Evolutionary conservation across 2,888 invertebrate genomes (phyloP), one percentile per base, ranked within the genome.

Genomic region (Hemithea aestivaria): DNA sequence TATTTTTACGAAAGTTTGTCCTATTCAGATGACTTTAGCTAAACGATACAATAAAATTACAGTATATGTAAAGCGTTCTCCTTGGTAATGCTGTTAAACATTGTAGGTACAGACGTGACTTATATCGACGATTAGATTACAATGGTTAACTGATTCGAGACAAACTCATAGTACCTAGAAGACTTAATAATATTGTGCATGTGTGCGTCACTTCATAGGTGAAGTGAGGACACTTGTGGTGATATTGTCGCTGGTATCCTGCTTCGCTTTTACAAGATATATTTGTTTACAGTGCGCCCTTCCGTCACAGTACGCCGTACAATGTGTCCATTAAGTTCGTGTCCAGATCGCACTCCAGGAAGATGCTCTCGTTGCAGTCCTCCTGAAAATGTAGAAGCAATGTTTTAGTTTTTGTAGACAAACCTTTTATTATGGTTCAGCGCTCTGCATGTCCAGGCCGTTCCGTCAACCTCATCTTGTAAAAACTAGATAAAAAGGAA

Each of bases 281-380:
- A 57, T 48, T 49, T 36, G 25, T 23, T 29, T 31, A 31, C 20
- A 40, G 22, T 27, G 40, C 27, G 32, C 36, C 22, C 27, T 29
- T 30, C 21, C 52, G 58, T 82, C 77, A 87, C 77, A 83, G 79
- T 55, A 75, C 82, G 56, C 83, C 73, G 67, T 85, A 85, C 61
- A 85, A 75, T 35, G 83, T 77, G 51, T 85, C 85, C 83, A 87
- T 82, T 52, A 85, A 61, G 57, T 69, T 81, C 27, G 83, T 59
- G 55, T 84, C 85, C 67, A 85, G 68, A 56, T 84, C 84, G 53
- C 81, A 82, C 68, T 84, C 85, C 60, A 85, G 57, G 61, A 84
- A 85, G 57, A 85, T 79, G 73, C 68, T 81, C 56, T 85, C 85
- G 60, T 67, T 77, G 66, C 79, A 79, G 60, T 83, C 84, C 57